These are phyloP conservation scores for Dorcus hopei DNA, from an alignment of 2,888 invertebrate species.

Conservation along the genomic window DNA sequence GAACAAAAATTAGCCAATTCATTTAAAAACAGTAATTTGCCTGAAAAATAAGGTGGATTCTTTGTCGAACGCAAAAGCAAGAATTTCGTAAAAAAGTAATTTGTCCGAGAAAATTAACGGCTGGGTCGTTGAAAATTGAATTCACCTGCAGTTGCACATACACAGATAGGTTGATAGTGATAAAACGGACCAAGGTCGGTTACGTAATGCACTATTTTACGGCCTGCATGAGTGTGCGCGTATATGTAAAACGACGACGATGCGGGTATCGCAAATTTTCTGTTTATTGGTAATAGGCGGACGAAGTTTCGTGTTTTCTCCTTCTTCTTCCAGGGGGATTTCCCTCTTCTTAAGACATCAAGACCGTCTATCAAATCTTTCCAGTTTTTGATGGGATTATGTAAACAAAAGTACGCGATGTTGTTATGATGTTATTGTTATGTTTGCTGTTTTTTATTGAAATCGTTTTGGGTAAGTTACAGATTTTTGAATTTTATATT, in stretches of 20 bases:
- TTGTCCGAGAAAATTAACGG: no score
- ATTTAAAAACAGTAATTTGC: no score
- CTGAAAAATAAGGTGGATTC: no score
- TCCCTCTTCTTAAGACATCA: no score
- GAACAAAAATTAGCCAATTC: no score
- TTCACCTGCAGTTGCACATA: conserved; percentile 2
- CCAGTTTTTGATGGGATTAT: neutral
- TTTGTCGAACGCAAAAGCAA: no score
- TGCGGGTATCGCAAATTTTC: conserved; percentile 1
- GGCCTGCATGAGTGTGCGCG: conserved; percentile 4
- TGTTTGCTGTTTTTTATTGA: conserved; percentile 6
- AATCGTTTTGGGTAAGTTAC: conserved; percentile 6
- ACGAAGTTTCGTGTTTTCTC: no score
- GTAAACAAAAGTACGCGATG: neutral
- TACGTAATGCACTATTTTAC: conserved; percentile 28
- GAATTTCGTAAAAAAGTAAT: no score
- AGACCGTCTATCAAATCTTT: no score
- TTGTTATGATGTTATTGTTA: neutral
- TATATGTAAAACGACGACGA: conserved; percentile 13
- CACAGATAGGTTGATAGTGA: conserved; percentile 18
- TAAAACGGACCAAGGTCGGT: conserved; percentile 35
- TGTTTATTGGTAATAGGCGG: no score
- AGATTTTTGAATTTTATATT: neutral
- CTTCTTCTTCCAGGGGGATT: no score
- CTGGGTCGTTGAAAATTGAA: no score